Percentiles rank a stretch among this genome's conserved stretches.
Conservation (phyloP, 2,113 vertebrate species). For the Indicator indicator region DNA sequence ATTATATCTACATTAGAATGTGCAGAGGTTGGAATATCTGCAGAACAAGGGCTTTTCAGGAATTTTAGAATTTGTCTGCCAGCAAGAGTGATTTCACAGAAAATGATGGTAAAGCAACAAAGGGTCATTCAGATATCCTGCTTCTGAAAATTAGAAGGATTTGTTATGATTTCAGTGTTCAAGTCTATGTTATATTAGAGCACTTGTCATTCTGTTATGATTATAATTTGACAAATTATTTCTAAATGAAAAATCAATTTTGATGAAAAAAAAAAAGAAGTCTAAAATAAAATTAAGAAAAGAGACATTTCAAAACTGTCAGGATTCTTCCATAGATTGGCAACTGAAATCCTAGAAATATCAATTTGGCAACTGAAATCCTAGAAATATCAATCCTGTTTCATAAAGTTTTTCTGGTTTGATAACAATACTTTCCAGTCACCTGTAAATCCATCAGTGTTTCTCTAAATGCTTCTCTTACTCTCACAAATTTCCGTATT, state of each 20-base stretch:
- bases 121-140: background rate
- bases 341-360: background rate
- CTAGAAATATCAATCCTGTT: background rate
- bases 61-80: background rate
- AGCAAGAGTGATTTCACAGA: background rate
- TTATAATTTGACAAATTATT: conserved; percentile 52
- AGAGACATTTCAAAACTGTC: background rate
- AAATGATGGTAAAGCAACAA: background rate
- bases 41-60: background rate
- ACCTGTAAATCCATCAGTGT: background rate
- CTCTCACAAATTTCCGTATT: background rate
- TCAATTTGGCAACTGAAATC: background rate
- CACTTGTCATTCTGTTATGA: conserved; percentile 55
- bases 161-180: conserved; percentile 44
- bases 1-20: background rate
- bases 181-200: conserved; percentile 41
- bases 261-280: background rate
- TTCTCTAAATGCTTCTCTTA: background rate
- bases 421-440: background rate
- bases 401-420: background rate
- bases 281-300: background rate
- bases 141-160: conserved; percentile 44
- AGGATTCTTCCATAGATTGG: background rate
- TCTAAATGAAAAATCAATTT: conserved; percentile 28
- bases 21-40: background rate